Conservation (phyloP, 2,888 invertebrate genomes). For the Oligia strigilis region DNA sequence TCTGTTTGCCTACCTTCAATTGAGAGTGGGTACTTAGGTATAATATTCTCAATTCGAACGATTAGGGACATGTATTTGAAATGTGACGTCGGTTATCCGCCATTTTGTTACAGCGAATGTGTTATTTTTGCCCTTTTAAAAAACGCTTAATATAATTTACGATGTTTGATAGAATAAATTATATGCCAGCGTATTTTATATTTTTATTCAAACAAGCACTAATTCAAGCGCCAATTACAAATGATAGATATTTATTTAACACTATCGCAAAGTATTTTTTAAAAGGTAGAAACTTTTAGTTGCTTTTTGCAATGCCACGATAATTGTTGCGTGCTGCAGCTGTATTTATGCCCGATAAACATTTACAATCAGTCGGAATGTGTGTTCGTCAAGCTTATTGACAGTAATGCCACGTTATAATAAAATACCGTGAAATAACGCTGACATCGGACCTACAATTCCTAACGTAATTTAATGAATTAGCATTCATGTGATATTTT, state of each 20-base stretch:
- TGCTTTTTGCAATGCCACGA: slow-evolving; percentile 33
- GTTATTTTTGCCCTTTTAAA: slow-evolving; percentile 37
- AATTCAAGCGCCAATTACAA: slow-evolving; percentile 50
- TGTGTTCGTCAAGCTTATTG: slow-evolving; percentile 62
- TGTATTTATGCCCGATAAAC: slow-evolving; percentile 51
- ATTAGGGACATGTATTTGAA: slow-evolving; percentile 42
- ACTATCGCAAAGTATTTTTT: slow-evolving; percentile 29
- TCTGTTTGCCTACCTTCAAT: slow-evolving; percentile 66
- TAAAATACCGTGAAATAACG: slow-evolving; percentile 58
- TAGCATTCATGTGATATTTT: slow-evolving; percentile 67
- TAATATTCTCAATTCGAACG: slow-evolving; percentile 30
- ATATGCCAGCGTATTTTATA: slow-evolving; percentile 14
- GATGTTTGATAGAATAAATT: slow-evolving; percentile 22
- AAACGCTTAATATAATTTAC: slow-evolving; percentile 30
- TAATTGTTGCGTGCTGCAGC: slow-evolving; percentile 62
- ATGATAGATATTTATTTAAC: slow-evolving; percentile 47
- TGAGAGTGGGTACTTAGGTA: slow-evolving; percentile 29
- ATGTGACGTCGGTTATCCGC: slow-evolving; percentile 34
- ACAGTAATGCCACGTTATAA: slow-evolving; percentile 58
- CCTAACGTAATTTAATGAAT: slow-evolving; percentile 66
- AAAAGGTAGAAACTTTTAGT: slow-evolving; percentile 19
- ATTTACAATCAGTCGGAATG: slow-evolving; percentile 60
- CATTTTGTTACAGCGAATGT: slow-evolving; percentile 48
- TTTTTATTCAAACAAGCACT: slow-evolving; percentile 44
- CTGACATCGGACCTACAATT: slow-evolving; percentile 54